A percentile compares a stretch with the other conserved stretches of the same genome.
Conservation (phyloP, 2,113 vertebrate genomes). For the Plotosus lineatus region DNA sequence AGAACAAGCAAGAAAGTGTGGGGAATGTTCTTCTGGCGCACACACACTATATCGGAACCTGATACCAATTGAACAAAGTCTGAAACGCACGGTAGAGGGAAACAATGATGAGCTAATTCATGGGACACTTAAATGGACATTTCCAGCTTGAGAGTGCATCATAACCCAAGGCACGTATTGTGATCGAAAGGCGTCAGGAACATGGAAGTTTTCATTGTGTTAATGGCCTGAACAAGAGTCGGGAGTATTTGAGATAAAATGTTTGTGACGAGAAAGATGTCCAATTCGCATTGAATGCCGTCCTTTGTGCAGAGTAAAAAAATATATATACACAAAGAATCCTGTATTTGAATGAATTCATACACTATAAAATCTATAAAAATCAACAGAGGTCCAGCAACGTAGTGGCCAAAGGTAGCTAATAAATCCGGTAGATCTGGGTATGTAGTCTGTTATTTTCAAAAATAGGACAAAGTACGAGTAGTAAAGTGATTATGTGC, state of each 20-base stretch:
- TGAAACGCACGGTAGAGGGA: neutral
- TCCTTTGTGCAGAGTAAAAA: neutral
- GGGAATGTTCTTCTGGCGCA: slow-evolving; percentile 15
- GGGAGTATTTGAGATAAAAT: neutral
- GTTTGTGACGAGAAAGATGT: neutral
- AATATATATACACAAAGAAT: neutral
- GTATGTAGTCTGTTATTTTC: neutral
- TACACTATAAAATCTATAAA: neutral
- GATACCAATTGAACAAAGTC: neutral
- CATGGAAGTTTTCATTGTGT: neutral
- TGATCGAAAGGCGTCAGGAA: neutral
- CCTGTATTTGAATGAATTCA: neutral
- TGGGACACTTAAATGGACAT: neutral
- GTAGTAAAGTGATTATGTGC: slow-evolving; percentile 73
- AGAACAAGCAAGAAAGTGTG: slow-evolving; percentile 2
- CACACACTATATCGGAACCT: neutral
- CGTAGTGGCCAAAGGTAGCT: neutral
- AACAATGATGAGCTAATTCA: neutral
- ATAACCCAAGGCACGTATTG: neutral
- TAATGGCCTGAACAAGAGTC: neutral
- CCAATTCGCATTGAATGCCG: neutral
- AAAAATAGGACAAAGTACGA: slow-evolving; percentile 31
- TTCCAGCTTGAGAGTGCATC: neutral
- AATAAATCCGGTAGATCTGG: neutral
- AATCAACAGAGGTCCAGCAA: neutral